Base-by-base conservation (phyloP, 2,888 invertebrate genomes). In the Cantharis nigra region DNA sequence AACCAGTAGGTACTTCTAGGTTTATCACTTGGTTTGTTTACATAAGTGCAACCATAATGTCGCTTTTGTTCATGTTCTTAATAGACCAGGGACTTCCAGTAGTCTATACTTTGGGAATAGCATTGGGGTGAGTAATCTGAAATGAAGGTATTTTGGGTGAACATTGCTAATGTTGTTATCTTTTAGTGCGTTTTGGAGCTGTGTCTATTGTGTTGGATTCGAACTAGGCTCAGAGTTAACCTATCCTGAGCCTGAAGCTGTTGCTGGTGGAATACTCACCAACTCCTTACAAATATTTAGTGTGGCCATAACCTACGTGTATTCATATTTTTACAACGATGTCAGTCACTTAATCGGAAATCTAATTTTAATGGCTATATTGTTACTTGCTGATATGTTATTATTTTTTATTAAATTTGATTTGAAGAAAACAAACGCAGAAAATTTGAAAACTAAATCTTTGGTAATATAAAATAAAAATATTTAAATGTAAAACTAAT, bases 101-200 rank as follows among this genome's bases (percentile, higher is more conserved):
- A 4, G 94, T 97, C 1, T 98, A 97, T 87, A 83, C 96, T 75
- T 95, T 95, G 82, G 93, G 95, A 70, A 94, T 93, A 26, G 82
- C 94, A 16, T 91, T 98, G 78, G 97, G 97, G 97, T 97, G 87
- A 91, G 91, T 86, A n/a, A 23, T 26, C 10, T 26, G 7, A 23
- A 67, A 67, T 14, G 4, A 23, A 65, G 5, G n/a, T 67, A 30
- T 13, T 10, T 16, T n/a, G 9, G 4, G 2, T n/a, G 49, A 13
- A 13, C 13, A 33, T 33, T 9, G 26, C 9, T 5, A 0, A 3
- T 23, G 13, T 18, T 67, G 33, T 3, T 67, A 1, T 9, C 9
- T 16, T 71, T 63, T 26, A 71, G 71, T 26, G 20, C 10, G 0
- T 63, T 20, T 14, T 63, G 62, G 16, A 63, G 13, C 5, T 14